Conservation (phyloP, 2,113 vertebrate genomes). For the Pollimyrus isidori region DNA sequence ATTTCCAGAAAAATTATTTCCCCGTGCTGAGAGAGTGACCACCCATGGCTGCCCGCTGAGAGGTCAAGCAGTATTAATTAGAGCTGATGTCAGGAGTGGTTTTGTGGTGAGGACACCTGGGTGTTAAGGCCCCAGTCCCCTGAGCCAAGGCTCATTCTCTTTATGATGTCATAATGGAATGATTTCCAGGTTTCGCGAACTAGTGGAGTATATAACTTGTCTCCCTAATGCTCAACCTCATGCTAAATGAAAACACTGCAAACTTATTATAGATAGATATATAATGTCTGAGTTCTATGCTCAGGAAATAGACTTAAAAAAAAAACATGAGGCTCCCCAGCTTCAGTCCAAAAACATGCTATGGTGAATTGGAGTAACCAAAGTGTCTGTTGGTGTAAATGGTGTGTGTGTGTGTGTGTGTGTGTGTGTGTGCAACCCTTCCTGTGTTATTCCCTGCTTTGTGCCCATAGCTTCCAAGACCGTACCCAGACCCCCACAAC, state of each 20-base stretch:
- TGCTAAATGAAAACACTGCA: background rate
- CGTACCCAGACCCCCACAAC: background rate
- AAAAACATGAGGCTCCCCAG: background rate
- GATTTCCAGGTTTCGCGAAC: conserved; percentile 46
- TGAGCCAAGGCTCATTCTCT: conserved; percentile 35
- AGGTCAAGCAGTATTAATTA: conserved; percentile 55
- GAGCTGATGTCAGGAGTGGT: conserved; percentile 47
- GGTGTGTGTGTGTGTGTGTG: background rate
- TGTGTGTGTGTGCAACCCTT: background rate
- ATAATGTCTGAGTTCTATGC: background rate
- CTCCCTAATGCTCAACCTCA: conserved; percentile 38
- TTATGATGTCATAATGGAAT: conserved; percentile 42
- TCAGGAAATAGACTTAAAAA: background rate
- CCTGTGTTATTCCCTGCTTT: background rate
- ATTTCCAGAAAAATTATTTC: conserved; percentile 47
- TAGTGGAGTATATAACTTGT: conserved; percentile 44
- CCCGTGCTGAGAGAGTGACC: conserved; percentile 46
- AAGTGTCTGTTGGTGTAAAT: background rate
- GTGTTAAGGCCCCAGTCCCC: conserved; percentile 35
- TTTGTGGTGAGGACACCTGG: conserved; percentile 62
- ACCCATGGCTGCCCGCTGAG: conserved; percentile 52
- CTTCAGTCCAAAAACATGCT: background rate
- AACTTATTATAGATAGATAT: background rate
- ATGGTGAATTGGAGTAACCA: background rate
- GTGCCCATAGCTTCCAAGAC: background rate